Evolutionary conservation across 2,113 vertebrate species (phyloP), one percentile per base, ranked within the genome.

Genomic region (Synodontis membranacea): DNA sequence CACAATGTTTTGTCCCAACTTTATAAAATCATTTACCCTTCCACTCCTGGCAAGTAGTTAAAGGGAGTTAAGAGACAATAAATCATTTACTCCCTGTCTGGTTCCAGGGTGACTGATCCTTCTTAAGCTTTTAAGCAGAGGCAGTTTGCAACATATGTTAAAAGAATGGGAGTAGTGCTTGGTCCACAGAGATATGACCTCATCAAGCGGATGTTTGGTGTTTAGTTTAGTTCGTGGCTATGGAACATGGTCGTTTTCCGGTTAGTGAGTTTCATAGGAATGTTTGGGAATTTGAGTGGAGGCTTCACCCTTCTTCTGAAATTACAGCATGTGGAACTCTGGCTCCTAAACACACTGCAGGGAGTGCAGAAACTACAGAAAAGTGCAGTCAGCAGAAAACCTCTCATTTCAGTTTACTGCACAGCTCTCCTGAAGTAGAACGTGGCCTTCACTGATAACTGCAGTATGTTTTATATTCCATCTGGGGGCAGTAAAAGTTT

Each of bases 61-160:
- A 87, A 56, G 76, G 50, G 25, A 64, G 60, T 46, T 75, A 83
- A 80, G 74, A 56, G 37, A 56, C 46, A 48, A 82, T 88, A 84
- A 86, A 88, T 86, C 66, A 89, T 50, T 81, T 81, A 70, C 82
- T 88, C 70, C 85, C 42, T 78, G 44, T 72, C 50, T 84, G 82
- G 62, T 58, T 87, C 46, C 25, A 83, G 21, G 64, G 70, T 84
- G 56, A 78, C 37, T 83, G 70, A 80, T 87, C 25, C 84, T 75
- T 66, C 44, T 37, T 89, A 86, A 89, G 85, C 74, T 70, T 79
- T 84, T 64, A 86, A 87, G 34, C 88, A 88, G 84, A 85, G 70
- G 39, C 50, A 52, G 23, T 85, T 58, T 70, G 50, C 74, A 87
- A 85, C 84, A 66, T 75, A 78, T 89, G 79, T 70, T 19, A 79